Percentiles rank a stretch among this genome's conserved stretches.
Evolutionary conservation across 2,888 invertebrate species (phyloP).

Genomic region (Tenthredo livida): DNA sequence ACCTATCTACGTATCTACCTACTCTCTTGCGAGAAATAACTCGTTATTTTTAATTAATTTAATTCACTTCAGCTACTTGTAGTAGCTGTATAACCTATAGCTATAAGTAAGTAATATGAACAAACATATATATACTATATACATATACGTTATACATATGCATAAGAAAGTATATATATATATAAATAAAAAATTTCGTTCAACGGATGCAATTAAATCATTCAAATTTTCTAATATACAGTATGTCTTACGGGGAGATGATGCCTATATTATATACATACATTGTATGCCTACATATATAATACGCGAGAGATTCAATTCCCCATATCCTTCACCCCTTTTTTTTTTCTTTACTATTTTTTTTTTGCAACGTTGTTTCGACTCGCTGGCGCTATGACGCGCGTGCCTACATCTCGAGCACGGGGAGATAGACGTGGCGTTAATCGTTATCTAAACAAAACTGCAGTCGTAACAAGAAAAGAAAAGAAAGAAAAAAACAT

Average conservation of each 20-base stretch:
- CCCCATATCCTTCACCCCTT: neutral
- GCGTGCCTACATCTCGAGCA: slow-evolving; percentile 58
- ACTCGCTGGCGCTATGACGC: slow-evolving; percentile 2
- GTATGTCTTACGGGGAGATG: neutral
- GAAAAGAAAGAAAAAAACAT: neutral
- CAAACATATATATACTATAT: neutral
- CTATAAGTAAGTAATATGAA: neutral
- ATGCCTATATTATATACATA: neutral
- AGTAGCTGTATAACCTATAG: neutral
- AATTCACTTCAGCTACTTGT: slow-evolving; percentile 13
- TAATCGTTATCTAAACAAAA: slow-evolving; percentile 53
- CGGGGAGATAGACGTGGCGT: slow-evolving; percentile 51
- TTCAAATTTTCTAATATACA: slow-evolving; percentile 3
- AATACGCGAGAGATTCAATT: neutral
- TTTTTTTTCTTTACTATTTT: neutral
- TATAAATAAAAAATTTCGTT: neutral
- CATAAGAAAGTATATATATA: neutral
- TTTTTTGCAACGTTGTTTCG: neutral
- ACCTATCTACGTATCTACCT: neutral
- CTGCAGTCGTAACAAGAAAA: slow-evolving; percentile 2
- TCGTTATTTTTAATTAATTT: slow-evolving; percentile 46
- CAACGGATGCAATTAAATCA: neutral
- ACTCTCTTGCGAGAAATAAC: neutral
- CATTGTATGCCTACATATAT: neutral
- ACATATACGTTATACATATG: too few relatives aligned